Evolutionary conservation across 1,140 invertebrate species (phyloP).

Genomic region (Monomorium pharaonis): DNA sequence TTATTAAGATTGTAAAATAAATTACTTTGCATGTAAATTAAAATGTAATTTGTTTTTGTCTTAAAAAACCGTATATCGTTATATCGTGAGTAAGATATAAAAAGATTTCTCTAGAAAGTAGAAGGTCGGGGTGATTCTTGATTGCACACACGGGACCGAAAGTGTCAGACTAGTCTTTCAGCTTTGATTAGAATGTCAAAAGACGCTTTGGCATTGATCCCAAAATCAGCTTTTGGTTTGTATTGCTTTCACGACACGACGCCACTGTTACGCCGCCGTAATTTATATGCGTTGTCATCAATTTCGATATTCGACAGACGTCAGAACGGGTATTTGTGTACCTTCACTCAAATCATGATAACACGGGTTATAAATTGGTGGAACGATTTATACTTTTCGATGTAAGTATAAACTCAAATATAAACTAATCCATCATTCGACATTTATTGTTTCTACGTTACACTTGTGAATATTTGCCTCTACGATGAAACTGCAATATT

Average conservation of each 20-base stretch:
- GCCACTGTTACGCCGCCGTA: neutral
- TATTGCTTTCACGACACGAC: conserved; percentile 48
- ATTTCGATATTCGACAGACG: neutral
- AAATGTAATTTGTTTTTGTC: neutral
- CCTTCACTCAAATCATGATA: conserved; percentile 14
- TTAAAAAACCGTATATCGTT: neutral
- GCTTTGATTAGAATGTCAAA: conserved; percentile 63
- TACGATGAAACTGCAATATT: neutral
- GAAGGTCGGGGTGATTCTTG: conserved; percentile 15
- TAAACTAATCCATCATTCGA: neutral
- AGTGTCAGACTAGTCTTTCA: conserved; percentile 23
- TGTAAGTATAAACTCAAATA: neutral
- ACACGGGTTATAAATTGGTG: conserved; percentile 11
- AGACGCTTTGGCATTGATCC: conserved; percentile 66
- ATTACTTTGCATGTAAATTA: neutral
- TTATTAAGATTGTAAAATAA: neutral
- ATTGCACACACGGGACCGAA: neutral
- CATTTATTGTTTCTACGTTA: conserved; percentile 5
- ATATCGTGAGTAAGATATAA: neutral
- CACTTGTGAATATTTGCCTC: neutral
- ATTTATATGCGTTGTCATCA: conserved; percentile 46
- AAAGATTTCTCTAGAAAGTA: neutral
- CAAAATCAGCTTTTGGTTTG: conserved; percentile 61
- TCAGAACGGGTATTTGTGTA: neutral
- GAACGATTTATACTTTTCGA: conserved; percentile 7